Percentiles rank a stretch among this genome's conserved stretches.
phyloP scores from a whole-genome alignment of 2,888 invertebrate genomes.

The Pegoplata infirma region DNA sequence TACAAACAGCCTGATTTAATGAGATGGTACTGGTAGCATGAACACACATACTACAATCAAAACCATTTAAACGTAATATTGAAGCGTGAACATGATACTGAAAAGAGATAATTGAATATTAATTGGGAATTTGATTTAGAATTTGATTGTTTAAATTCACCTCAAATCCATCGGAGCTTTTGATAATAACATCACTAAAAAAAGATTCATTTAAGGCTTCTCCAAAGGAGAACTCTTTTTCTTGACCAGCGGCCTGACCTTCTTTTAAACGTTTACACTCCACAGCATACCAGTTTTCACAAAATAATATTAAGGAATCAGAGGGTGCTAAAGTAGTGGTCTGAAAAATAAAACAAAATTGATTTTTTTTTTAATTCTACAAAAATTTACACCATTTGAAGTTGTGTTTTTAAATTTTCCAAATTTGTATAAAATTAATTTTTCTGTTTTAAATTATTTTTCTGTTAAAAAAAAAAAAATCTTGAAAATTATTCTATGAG shows the following conservation, averaged over 20 bases:
- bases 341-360: constrained; percentile 70
- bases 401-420: too few relatives aligned
- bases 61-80: constrained; percentile 80
- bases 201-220: constrained; percentile 83
- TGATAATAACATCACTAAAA: constrained; percentile 80
- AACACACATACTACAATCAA: constrained; percentile 80
- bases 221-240: constrained; percentile 82
- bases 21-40: constrained; percentile 49
- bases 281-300: constrained; percentile 82
- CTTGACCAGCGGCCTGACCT: constrained; percentile 78
- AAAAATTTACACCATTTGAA: too few relatives aligned
- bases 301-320: constrained; percentile 80
- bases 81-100: constrained; percentile 81
- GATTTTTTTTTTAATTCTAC: too few relatives aligned
- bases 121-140: neutral
- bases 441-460: too few relatives aligned
- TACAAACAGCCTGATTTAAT: constrained; percentile 42
- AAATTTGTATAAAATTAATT: too few relatives aligned
- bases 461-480: too few relatives aligned
- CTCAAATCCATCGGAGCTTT: constrained; percentile 71
- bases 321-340: constrained; percentile 79
- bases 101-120: neutral
- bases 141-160: too few relatives aligned
- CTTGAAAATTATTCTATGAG: too few relatives aligned
- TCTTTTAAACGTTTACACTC: constrained; percentile 81